These are phyloP conservation scores for Baryphthengus martii DNA, from an alignment of 2,113 vertebrate genomes.

Conservation along the genomic window DNA sequence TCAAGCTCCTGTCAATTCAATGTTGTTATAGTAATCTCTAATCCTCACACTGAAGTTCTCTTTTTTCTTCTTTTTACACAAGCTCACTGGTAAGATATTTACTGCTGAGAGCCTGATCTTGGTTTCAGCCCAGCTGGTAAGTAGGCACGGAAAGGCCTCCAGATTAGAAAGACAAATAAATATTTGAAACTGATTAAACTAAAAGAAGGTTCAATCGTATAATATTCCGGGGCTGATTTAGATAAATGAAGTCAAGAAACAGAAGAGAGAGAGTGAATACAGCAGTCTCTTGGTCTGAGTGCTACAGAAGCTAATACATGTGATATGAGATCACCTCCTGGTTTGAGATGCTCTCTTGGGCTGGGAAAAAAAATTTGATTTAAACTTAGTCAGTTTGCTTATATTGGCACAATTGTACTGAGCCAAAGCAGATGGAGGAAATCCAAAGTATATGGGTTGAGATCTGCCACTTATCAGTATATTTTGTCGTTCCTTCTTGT, in stretches of 20 bases:
- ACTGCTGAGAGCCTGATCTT: constrained; percentile 19
- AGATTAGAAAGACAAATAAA: constrained; percentile 52
- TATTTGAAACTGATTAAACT: constrained; percentile 51
- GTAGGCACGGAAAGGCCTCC: constrained; percentile 33
- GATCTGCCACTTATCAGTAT: background rate
- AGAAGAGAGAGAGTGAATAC: background rate
- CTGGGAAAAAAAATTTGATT: background rate
- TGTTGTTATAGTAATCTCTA: constrained; percentile 22
- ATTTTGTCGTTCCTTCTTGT: background rate
- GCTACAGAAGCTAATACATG: background rate
- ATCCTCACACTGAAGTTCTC: constrained; percentile 44
- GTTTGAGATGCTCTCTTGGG: background rate
- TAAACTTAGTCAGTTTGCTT: background rate
- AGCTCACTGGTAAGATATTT: constrained; percentile 60
- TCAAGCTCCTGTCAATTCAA: constrained; percentile 20
- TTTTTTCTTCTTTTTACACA: constrained; percentile 5
- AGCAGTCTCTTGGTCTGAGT: background rate
- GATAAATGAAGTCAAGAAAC: background rate
- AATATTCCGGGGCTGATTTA: background rate
- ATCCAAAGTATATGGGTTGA: background rate
- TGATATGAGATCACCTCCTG: background rate
- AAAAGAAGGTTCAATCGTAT: background rate
- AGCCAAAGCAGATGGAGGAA: background rate
- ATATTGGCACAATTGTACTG: background rate
- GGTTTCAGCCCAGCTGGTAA: constrained; percentile 58